Evolutionary conservation across 2,888 invertebrate species (phyloP), one percentile per base, ranked within the genome.

Genomic region (Mycalesis mineus): DNA sequence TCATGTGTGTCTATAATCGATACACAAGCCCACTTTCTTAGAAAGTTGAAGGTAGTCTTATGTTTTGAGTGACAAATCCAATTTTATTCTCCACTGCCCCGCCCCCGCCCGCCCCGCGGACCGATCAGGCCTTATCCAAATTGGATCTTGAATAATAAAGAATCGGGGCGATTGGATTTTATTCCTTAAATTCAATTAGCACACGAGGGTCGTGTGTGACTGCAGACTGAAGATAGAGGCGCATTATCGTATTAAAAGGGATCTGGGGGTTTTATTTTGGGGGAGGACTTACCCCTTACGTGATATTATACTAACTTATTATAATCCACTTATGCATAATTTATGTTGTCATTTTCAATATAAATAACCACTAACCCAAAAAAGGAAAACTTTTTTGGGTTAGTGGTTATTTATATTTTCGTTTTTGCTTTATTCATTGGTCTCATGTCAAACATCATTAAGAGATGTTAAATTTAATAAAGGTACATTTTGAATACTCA

Each of bases 81-180:
- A 89, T 89, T 89, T 88, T 87, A 88, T 88, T 88, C 85, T 83
- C 84, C 82, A 79, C 82, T 87, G 83, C 84, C 86, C 85, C 82
- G 75, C 78, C 71, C 73, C 68, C 69, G 72, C 75, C 75, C 77
- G 68, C 71, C 77, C 79, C 76, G 76, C 78, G 81, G 85, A 81
- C 88, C 88, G 88, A 88, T 88, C 88, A 88, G 85, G 84, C 88
- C 88, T 90, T 90, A 90, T 90, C 90, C 90, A 90, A 90, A 90
- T 90, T 90, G 90, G 89, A 90, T 90, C 90, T 90, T 90, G 90
- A 90, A 90, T 90, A 90, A 90, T 90, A 90, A 90, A 90, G 90
- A 90, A 90, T 90, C 88, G 86, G 83, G 82, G 84, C 88, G 90
- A 90, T 90, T 90, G 90, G 90, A 90, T 90, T 90, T 90, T 90